Base-by-base conservation (phyloP, 2,888 invertebrate genomes). In the Steinernema scapterisci region DNA sequence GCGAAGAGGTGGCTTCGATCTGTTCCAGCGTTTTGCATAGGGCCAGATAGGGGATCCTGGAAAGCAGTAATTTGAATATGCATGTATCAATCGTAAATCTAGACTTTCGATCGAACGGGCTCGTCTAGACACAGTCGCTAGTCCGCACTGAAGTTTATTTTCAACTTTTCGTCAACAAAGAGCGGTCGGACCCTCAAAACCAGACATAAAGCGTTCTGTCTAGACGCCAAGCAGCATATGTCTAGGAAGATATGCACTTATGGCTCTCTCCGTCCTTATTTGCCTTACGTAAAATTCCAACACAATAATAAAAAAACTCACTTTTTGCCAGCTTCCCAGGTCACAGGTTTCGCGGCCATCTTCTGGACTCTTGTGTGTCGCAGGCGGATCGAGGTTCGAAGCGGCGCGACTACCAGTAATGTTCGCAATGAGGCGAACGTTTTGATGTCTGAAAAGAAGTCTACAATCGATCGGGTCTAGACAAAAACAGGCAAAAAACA, bases 11-110 rank as follows among this genome's bases (percentile, higher is more conserved):
- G 16, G 91, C 92, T 89, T 99, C 97, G 74, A 99, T 95, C 74
- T 92, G 91, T 88, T 95, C 93, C 82, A 99, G 91, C 0, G 97
- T 97, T 86, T 92, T 92, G 0, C 97, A 92, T 54, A 99, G 89
- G 0, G 97, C 97, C 78, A 94, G 89, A 88, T 97, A 99, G 0
- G 99, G 97, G 51, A 95, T 93, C 80, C 93, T 94, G 87, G 72
- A 89, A 88, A 38, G 45, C 1, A 27, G n/a, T n/a, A n/a, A n/a
- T n/a, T n/a, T n/a, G n/a, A n/a, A 9, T 44, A 44, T 44, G 45
- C 13, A 44, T 16, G 21, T 0, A 44, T 38, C 48, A 54, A 52
- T 27, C 43, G 9, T 52, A n/a, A n/a, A 38, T 38, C 38, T 38
- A 38, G 38, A 38, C 38, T n/a, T n/a, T 3, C 38, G 38, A 38